Evolutionary conservation across 2,888 invertebrate species (phyloP).

Genomic region (Scaptomyza reducta): DNA sequence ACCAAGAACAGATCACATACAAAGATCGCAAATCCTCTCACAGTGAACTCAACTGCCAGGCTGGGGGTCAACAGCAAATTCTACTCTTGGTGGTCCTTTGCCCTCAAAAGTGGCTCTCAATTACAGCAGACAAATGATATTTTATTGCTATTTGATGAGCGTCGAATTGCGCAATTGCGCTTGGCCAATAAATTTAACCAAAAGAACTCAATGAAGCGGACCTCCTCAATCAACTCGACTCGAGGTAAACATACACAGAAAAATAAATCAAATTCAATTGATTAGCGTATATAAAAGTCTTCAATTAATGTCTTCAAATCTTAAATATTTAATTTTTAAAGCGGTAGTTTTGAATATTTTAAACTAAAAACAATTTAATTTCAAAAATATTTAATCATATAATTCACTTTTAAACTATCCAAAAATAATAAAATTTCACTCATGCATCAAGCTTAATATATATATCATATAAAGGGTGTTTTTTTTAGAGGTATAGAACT

Average conservation of each 20-base stretch:
- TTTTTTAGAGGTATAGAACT: too few species aligned
- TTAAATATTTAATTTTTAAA: too few species aligned
- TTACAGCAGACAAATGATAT: constrained; percentile 77
- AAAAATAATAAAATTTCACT: too few species aligned
- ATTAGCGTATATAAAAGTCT: neutral
- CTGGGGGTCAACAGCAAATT: constrained; percentile 16
- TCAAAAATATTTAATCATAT: too few species aligned
- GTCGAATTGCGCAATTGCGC: constrained; percentile 71
- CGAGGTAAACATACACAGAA: neutral
- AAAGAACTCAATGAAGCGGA: neutral
- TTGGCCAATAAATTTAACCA: constrained; percentile 62
- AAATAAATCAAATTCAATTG: neutral
- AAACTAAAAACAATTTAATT: too few species aligned
- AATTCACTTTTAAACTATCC: too few species aligned
- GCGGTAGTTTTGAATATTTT: too few species aligned
- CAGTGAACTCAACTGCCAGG: constrained; percentile 1
- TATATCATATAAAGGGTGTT: too few species aligned
- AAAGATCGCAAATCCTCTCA: constrained; percentile 17
- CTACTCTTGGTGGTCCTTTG: constrained; percentile 49
- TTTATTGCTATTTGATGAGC: constrained; percentile 78
- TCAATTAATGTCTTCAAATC: too few species aligned
- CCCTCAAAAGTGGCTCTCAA: constrained; percentile 41
- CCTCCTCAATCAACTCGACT: neutral
- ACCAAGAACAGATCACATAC: neutral
- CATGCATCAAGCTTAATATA: too few species aligned